Base-by-base conservation (phyloP, 1,140 invertebrate species). In the Magallana ariakensis region DNA sequence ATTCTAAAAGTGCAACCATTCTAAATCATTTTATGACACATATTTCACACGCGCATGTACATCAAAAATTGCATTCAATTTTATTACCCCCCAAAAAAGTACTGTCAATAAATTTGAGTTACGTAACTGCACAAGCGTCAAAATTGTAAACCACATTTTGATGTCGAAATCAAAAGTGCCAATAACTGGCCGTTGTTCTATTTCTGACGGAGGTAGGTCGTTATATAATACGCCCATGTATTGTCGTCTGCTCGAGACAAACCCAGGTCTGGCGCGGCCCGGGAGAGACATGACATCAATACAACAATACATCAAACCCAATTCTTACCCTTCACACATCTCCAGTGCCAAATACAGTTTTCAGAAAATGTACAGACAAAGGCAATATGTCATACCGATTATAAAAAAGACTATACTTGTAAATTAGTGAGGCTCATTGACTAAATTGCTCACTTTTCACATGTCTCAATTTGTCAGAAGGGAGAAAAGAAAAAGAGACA, bases 21-120 rank as follows among this genome's bases (percentile, higher is more conserved):
- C 66, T 75, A 75, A 75, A 75, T 75, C 66, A 75, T 26, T 19
- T 13, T 10, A 75, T 75, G 66, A 75, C 66, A 75, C 33, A 75
- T 75, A 46, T 75, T 75, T 75, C 33, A 75, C 66, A 75, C 19
- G 11, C 13, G 66, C 66, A 75, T 75, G 66, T 75, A 75, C 22
- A 33, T 26, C 66, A 75, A 75, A 75, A 8, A 26, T 26, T 26
- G 33, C 22, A 26, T 26, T 26, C 66, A 75, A 75, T 75, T 75
- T 13, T 46, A 75, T 26, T 26, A 46, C 33, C 33, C 33, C 33
- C 33, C 33, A 46, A 46, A 22, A 19, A 26, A 16, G 11, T 26
- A 75, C 10, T 75, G 66, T 75, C 66, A 75, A 75, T 75, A 46
- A 75, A 19, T 75, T 26, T 33, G 22, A 26, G 66, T 75, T 75